These are phyloP conservation scores for Sardina pilchardus DNA, from an alignment of 2,113 vertebrate species.

Conservation along the genomic window DNA sequence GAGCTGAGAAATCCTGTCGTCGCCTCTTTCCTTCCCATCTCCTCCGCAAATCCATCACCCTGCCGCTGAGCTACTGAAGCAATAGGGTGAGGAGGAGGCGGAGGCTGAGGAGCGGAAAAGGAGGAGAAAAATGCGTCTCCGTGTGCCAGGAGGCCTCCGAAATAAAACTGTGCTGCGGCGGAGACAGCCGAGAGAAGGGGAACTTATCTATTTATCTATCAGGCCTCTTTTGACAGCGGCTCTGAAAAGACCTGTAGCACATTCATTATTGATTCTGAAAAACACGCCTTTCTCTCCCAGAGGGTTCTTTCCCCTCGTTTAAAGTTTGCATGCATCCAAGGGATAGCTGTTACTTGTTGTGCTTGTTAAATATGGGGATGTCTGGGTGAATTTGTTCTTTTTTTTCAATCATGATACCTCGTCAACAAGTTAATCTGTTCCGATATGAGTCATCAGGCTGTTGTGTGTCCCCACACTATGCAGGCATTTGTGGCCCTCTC, in stretches of 20 bases:
- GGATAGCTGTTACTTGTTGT: background rate
- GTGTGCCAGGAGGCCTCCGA: slow-evolving; percentile 19
- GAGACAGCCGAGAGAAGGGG: slow-evolving; percentile 44
- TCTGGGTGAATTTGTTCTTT: background rate
- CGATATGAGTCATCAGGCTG: background rate
- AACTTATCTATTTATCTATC: slow-evolving; percentile 58
- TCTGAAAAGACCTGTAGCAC: background rate
- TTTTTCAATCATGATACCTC: background rate
- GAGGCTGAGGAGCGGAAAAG: background rate
- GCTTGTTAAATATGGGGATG: background rate
- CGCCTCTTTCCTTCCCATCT: background rate
- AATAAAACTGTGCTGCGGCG: background rate
- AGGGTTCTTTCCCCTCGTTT: slow-evolving; percentile 25
- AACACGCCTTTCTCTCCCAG: slow-evolving; percentile 48
- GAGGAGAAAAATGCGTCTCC: slow-evolving; percentile 4
- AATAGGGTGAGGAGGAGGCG: background rate
- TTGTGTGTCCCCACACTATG: background rate
- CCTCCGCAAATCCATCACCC: background rate
- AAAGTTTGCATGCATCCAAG: background rate
- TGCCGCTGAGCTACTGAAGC: background rate
- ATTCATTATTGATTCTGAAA: slow-evolving; percentile 66
- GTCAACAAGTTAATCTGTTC: background rate
- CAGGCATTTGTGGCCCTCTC: background rate
- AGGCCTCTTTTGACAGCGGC: background rate
- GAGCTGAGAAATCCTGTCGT: slow-evolving; percentile 13